phyloP scores from a whole-genome alignment of 2,888 invertebrate species.

The Polietes domitor region DNA sequence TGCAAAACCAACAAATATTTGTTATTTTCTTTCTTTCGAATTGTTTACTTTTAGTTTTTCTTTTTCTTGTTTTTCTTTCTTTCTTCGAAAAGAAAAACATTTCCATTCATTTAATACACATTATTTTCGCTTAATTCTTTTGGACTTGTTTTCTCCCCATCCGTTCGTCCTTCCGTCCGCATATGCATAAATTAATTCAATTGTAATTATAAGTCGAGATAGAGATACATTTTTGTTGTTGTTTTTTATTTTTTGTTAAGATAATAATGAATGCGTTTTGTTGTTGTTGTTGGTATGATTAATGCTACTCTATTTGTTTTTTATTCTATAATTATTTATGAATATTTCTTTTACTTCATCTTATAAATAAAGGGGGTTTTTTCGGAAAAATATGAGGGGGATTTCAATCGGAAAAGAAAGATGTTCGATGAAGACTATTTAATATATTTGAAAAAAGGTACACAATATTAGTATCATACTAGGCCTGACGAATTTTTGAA shows the following conservation, averaged over 20 bases:
- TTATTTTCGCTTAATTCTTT: conserved; percentile 24
- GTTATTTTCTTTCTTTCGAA: conserved; percentile 32
- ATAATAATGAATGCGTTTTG: conserved; percentile 11
- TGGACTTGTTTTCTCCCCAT: no score
- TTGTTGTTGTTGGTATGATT: not conserved
- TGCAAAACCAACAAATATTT: conserved; percentile 23
- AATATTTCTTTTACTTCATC: no score
- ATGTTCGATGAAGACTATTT: no score
- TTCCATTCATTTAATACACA: conserved; percentile 29
- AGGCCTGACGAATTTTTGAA: no score
- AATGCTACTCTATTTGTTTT: conserved; percentile 10
- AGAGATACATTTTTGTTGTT: conserved; percentile 24
- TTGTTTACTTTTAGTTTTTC: conserved; percentile 9
- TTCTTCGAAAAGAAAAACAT: conserved; percentile 35
- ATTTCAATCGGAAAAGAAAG: not conserved
- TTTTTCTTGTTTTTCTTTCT: not conserved
- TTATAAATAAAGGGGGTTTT: not conserved
- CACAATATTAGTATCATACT: no score
- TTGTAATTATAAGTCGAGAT: conserved; percentile 26
- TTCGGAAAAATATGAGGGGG: not conserved
- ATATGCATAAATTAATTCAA: conserved; percentile 25
- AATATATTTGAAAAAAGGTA: no score
- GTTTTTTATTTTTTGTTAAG: conserved; percentile 30
- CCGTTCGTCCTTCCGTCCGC: not conserved
- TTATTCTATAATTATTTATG: not conserved